Evolutionary conservation across 2,113 vertebrate species (phyloP).

Genomic region (Bubo bubo): DNA sequence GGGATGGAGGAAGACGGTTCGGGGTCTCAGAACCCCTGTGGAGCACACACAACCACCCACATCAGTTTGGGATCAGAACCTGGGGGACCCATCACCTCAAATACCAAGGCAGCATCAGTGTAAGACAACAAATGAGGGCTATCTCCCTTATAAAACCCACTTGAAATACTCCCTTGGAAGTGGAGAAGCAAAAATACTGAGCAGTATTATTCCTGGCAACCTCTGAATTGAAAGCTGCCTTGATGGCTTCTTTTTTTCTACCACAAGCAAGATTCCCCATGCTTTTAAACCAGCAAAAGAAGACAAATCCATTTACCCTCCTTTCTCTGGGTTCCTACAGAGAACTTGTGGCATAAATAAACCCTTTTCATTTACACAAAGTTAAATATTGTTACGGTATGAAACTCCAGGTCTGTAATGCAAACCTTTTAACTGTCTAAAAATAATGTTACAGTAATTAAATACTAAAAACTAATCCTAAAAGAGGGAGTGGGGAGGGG

Average conservation of each 20-base stretch:
- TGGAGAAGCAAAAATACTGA: background rate
- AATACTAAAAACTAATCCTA: background rate
- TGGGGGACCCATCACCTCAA: background rate
- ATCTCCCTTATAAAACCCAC: background rate
- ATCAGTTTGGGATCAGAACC: background rate
- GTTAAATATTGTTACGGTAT: accelerated
- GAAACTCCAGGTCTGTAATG: background rate
- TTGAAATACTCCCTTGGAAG: background rate
- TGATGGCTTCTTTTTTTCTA: background rate
- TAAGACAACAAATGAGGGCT: background rate
- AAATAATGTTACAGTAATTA: background rate
- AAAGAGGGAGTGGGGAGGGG: background rate
- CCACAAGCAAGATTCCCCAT: background rate
- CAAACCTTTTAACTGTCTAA: background rate
- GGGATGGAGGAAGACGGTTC: accelerated
- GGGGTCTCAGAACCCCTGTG: accelerated
- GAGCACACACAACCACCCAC: background rate
- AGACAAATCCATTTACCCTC: background rate
- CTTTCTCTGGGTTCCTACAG: background rate
- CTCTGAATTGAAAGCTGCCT: background rate
- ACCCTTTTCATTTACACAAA: background rate
- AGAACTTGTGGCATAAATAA: background rate
- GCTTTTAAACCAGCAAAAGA: background rate
- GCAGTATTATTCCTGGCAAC: background rate
- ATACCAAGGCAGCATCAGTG: background rate